Evolutionary conservation across 2,888 invertebrate genomes (phyloP).

Genomic region (Phortica magna): DNA sequence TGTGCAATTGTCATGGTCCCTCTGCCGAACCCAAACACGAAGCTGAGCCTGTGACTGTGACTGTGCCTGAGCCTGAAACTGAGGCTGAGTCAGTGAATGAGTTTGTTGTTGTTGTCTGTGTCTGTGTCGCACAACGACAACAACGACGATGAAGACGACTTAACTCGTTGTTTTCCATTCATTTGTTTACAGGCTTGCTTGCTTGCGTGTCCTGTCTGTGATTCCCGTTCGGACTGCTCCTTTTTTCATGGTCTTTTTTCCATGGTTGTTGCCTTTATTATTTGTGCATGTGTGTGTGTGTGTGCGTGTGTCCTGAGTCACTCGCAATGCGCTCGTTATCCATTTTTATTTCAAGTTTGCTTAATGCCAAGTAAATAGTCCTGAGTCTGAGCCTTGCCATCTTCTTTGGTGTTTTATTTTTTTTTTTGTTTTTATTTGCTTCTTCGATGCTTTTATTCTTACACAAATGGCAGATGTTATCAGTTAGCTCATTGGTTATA

Average conservation of each 20-base stretch:
- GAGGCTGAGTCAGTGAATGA: conserved; percentile 39
- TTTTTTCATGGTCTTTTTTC: neutral
- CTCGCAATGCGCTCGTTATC: conserved; percentile 66
- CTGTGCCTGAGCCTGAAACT: conserved; percentile 42
- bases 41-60: conserved; percentile 23
- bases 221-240: neutral
- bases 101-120: too few species aligned
- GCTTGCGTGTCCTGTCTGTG: conserved; percentile 55
- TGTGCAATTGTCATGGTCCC: conserved; percentile 65
- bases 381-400: conserved; percentile 36
- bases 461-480: conserved; percentile 40
- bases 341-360: conserved; percentile 70
- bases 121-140: conserved; percentile 30
- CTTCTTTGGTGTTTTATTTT: conserved; percentile 16
- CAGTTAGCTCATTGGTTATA: conserved; percentile 10
- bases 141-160: too few species aligned
- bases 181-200: conserved; percentile 36
- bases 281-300: neutral
- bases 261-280: neutral
- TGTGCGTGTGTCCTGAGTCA: neutral
- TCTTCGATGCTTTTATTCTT: conserved; percentile 27
- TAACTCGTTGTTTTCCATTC: too few species aligned
- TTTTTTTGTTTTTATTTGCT: conserved; percentile 26
- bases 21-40: conserved; percentile 20
- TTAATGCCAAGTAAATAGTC: conserved; percentile 69